phyloP scores from a whole-genome alignment of 2,113 vertebrate species.

The Donacobius atricapilla region DNA sequence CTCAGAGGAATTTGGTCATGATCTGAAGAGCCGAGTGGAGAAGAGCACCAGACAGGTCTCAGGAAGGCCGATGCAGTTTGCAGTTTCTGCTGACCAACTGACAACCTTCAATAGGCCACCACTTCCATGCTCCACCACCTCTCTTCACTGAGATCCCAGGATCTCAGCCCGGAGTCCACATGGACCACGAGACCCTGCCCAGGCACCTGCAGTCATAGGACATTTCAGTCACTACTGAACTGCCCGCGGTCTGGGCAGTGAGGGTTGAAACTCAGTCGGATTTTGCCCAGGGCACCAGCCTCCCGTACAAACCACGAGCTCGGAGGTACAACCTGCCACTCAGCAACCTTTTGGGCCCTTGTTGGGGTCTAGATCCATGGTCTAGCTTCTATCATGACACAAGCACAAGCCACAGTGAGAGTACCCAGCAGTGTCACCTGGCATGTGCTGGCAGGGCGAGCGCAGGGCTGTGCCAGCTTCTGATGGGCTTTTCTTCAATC shows the following conservation, averaged over 20 bases:
- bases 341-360: not conserved
- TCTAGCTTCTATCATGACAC: not conserved
- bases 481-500: conserved; percentile 46
- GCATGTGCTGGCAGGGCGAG: not conserved
- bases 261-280: accelerated
- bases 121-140: not conserved
- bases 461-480: not conserved
- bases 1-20: not conserved
- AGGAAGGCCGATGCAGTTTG: accelerated
- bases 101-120: not conserved
- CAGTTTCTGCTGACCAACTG: not conserved
- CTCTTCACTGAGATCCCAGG: not conserved
- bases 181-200: not conserved
- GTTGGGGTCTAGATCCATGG: not conserved
- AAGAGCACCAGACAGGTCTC: not conserved
- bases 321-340: not conserved
- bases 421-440: not conserved
- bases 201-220: not conserved
- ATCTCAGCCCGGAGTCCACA: not conserved
- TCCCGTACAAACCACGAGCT: not conserved
- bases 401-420: not conserved
- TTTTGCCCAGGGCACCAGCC: not conserved
- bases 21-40: not conserved
- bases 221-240: not conserved
- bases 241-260: too few relatives aligned